Percentiles rank a stretch among this genome's conserved stretches.
phyloP scores from a whole-genome alignment of 2,888 invertebrate genomes.

The Pardosa pseudoannulata region DNA sequence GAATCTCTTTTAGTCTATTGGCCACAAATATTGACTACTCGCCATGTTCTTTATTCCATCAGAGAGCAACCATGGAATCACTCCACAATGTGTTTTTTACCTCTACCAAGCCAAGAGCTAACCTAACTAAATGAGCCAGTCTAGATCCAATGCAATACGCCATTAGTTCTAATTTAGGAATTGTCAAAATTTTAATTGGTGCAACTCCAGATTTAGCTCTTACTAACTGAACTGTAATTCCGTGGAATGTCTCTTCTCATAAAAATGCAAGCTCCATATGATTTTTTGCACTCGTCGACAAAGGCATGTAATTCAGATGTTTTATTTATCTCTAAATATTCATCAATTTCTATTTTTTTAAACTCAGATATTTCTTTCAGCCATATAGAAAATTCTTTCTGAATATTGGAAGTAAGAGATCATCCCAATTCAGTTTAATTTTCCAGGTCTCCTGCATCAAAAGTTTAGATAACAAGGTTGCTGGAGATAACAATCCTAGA shows the following conservation, averaged over 20 bases:
- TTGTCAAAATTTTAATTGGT: no score
- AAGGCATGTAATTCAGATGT: not conserved
- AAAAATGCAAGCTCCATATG: not conserved
- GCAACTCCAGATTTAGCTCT: no score
- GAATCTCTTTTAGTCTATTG: no score
- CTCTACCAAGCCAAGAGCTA: not conserved
- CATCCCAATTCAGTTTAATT: not conserved
- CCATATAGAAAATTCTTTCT: no score
- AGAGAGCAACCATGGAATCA: not conserved
- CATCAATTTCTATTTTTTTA: not conserved
- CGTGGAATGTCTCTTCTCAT: not conserved
- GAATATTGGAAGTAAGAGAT: not conserved
- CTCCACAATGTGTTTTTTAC: not conserved
- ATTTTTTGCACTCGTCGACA: not conserved
- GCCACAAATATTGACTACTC: no score
- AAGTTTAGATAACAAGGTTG: slow-evolving; percentile 6
- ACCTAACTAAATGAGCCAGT: not conserved
- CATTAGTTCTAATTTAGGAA: not conserved
- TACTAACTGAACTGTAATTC: no score
- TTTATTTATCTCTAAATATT: not conserved
- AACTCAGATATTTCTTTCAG: no score
- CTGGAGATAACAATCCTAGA: not conserved
- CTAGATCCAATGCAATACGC: not conserved
- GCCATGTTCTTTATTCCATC: not conserved
- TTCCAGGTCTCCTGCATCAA: not conserved